These are phyloP conservation scores for Anastrepha ludens DNA, from an alignment of 1,140 invertebrate species.

Conservation along the genomic window DNA sequence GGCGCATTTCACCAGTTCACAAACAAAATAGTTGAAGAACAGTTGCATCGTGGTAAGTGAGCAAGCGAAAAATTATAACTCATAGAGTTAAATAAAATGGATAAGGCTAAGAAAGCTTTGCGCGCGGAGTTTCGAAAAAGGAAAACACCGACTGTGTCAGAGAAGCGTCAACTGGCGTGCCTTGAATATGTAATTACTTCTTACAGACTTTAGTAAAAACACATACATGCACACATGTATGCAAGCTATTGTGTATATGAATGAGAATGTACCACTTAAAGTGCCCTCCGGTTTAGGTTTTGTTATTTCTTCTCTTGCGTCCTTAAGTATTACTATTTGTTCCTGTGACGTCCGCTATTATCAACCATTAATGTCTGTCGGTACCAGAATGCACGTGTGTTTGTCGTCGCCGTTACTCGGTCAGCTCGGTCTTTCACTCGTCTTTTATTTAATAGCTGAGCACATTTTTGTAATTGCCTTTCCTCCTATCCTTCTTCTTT, in stretches of 20 bases:
- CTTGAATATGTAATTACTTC: constrained; percentile 2
- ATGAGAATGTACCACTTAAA: neutral
- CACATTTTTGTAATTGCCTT: neutral
- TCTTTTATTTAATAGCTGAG: neutral
- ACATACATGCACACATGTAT: neutral
- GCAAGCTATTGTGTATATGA: neutral
- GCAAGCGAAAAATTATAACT: neutral
- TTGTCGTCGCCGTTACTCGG: neutral
- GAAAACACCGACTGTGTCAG: neutral
- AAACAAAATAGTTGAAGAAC: too few relatives aligned
- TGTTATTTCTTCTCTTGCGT: constrained; percentile 25
- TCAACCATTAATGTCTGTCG: constrained; percentile 18
- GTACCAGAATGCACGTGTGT: neutral
- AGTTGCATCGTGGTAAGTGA: neutral
- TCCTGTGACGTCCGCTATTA: constrained; percentile 37
- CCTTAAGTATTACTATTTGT: constrained; percentile 36
- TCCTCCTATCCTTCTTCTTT: neutral
- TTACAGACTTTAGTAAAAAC: neutral
- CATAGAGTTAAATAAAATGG: neutral
- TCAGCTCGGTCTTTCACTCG: neutral
- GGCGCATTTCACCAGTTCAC: too few relatives aligned
- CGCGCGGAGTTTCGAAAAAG: neutral
- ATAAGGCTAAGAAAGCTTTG: neutral
- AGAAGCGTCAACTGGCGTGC: neutral
- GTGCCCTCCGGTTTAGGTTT: constrained; percentile 29